Evolutionary conservation across 35 echinoderm and acorn worm species (phyloP), one percentile per base, ranked within the genome.

Genomic region (Holothuria glaberrima): DNA sequence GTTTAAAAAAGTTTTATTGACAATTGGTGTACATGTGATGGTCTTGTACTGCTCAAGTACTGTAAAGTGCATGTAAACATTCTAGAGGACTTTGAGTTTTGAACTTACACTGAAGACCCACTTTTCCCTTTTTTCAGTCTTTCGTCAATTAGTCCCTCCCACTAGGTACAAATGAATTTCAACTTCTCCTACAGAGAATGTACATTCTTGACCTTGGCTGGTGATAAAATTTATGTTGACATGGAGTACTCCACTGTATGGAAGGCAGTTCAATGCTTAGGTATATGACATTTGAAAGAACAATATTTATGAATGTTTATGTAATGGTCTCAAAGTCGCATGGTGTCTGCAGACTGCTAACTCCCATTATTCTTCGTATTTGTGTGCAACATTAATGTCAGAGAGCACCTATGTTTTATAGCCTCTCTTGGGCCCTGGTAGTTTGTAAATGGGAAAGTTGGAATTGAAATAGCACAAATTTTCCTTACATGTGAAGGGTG

Each of bases 231-330:
- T 78, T 78, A 78, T 33, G 20, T 2, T 52, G 41, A 78, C 35
- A 19, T 78, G 41, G 27, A 48, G 20, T 27, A 28, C 41, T 9
- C 41, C 22, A 48, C 50, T 41, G 50, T 24, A 78, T 41, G 35
- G 38, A 48, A 41, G 44, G 32, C 44, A 75, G 32, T 21, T 75
- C 32, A 48, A 13, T 69, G 66, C n/a, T 48, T 78, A 48, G 50
- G 38, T 78, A 48, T 78, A 78, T 78, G 74, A 78, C 74, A 48
- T 78, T 78, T 78, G 74, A 78, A 78, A 78, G 74, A 78, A 50
- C 38, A 78, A 78, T 78, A 78, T 78, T 48, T 78, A 78, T 78
- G 74, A 78, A 48, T 78, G 74, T 78, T 78, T 78, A 78, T 78
- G 74, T 78, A 78, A 78, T 78, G 74, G 74, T 78, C 74, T 78